phyloP scores from a whole-genome alignment of 1,140 invertebrate genomes.

The Propsilocerus akamusi region DNA sequence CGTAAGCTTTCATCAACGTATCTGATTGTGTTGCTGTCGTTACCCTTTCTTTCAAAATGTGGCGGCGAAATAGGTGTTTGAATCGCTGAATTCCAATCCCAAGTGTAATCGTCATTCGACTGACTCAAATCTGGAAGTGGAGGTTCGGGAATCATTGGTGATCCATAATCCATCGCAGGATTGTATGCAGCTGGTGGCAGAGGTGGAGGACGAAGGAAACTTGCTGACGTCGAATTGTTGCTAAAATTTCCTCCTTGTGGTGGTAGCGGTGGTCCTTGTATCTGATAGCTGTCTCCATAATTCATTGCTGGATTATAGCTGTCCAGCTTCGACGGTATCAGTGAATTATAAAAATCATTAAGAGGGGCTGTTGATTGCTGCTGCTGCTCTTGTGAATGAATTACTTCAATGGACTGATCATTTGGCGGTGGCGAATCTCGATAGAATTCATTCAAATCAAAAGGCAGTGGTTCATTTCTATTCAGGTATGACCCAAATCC shows the following conservation, averaged over 20 bases:
- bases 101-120: slow-evolving; percentile 17
- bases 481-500: slow-evolving; percentile 20
- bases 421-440: slow-evolving; percentile 10
- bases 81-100: slow-evolving; percentile 19
- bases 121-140: slow-evolving; percentile 10
- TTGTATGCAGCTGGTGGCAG: slow-evolving; percentile 8
- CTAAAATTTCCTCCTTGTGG: too few relatives aligned
- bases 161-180: slow-evolving; percentile 2
- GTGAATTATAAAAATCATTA: slow-evolving; percentile 6
- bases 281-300: not conserved
- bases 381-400: slow-evolving; percentile 20
- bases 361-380: slow-evolving; percentile 9
- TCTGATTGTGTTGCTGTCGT: slow-evolving; percentile 29
- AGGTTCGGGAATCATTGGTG: slow-evolving; percentile 8
- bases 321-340: not conserved
- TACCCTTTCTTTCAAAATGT: slow-evolving; percentile 36
- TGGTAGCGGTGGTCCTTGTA: slow-evolving; percentile 6
- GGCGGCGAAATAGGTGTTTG: slow-evolving; percentile 47
- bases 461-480: slow-evolving; percentile 19
- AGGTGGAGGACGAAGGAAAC: slow-evolving; percentile 2
- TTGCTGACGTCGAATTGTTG: not conserved
- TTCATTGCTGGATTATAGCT: not conserved
- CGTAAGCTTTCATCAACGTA: slow-evolving; percentile 30
- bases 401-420: slow-evolving; percentile 34
- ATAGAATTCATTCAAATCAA: slow-evolving; percentile 24